Conservation (phyloP, 2,113 vertebrate genomes). For the Chaetops frenatus region DNA sequence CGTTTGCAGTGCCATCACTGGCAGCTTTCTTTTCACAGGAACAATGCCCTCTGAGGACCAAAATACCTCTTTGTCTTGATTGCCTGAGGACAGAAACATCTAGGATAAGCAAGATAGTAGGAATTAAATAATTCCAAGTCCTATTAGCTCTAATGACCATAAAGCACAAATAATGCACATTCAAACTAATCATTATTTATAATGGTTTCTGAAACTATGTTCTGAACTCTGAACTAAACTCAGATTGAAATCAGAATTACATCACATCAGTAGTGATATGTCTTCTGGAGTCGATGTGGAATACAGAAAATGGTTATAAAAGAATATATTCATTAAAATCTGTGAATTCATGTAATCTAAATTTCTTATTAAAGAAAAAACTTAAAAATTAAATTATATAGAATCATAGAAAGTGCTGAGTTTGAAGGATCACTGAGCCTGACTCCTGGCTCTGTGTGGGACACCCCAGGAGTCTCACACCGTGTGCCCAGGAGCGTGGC, state of each 20-base stretch:
- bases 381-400: neutral
- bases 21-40: neutral
- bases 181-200: conserved; percentile 27
- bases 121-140: neutral
- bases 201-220: conserved; percentile 19
- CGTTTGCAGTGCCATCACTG: neutral
- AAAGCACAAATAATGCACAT: neutral
- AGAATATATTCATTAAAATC: neutral
- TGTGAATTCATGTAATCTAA: neutral
- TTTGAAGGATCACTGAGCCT: neutral
- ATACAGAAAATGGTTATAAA: neutral
- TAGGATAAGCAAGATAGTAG: neutral
- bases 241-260: conserved; percentile 16
- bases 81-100: neutral
- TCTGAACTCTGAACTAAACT: neutral
- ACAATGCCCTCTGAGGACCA: neutral
- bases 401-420: neutral
- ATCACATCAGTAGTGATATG: neutral
- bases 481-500: accelerated
- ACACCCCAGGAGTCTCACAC: no score
- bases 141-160: neutral
- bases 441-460: neutral
- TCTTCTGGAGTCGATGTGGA: neutral
- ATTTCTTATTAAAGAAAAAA: no score
- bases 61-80: neutral